Conservation (phyloP, 1,140 invertebrate genomes). For the Diploscapter pachys region DNA sequence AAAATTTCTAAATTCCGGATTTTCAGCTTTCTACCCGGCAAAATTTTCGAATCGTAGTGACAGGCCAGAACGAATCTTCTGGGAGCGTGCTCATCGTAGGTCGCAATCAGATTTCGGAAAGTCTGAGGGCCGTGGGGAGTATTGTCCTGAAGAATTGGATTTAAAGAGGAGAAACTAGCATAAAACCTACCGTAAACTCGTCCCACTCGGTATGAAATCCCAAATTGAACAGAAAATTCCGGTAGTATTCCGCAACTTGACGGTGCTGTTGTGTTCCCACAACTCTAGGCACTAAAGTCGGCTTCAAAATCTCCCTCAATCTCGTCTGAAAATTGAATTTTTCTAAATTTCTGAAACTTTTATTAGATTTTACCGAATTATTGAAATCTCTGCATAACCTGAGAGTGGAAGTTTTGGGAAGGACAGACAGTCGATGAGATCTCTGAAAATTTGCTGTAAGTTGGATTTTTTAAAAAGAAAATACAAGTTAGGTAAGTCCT, state of each 20-base stretch:
- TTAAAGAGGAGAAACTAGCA: background rate
- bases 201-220: conserved; percentile 57
- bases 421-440: conserved; percentile 37
- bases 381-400: conserved; percentile 33
- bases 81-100: conserved; percentile 71
- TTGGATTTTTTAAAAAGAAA: background rate
- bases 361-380: conserved; percentile 6
- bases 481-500: background rate
- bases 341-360: background rate
- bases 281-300: conserved; percentile 42
- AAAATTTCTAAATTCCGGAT: no score
- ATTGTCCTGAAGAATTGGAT: conserved; percentile 35
- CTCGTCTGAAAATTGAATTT: background rate
- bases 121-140: conserved; percentile 28
- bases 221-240: conserved; percentile 41
- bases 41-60: conserved; percentile 86
- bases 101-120: conserved; percentile 52
- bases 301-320: conserved; percentile 36
- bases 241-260: conserved; percentile 51
- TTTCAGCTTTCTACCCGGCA: conserved; percentile 25
- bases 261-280: conserved; percentile 42
- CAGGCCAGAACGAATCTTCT: conserved; percentile 80
- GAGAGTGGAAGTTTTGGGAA: conserved; percentile 31
- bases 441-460: conserved; percentile 24
- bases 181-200: conserved; percentile 32